Conservation (phyloP, 2,113 vertebrate genomes). For the Psittacus erithacus region DNA sequence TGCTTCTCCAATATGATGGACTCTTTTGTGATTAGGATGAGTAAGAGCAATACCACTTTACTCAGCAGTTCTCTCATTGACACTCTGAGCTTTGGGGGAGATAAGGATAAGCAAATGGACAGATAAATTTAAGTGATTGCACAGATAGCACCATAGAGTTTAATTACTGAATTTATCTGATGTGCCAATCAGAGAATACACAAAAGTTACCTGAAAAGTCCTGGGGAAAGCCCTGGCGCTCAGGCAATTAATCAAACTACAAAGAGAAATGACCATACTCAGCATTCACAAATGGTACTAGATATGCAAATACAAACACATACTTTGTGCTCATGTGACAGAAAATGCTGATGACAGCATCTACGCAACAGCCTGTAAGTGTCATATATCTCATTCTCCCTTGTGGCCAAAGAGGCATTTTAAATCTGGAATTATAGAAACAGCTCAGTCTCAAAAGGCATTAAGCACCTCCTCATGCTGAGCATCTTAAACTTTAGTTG, state of each 20-base stretch:
- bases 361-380: not conserved
- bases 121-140: not conserved
- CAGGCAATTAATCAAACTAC: not conserved
- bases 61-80: not conserved
- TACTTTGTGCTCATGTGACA: not conserved
- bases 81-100: not conserved
- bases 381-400: rapidly evolving
- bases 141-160: not conserved
- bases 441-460: not conserved
- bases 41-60: not conserved
- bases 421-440: not conserved
- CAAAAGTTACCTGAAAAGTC: not conserved
- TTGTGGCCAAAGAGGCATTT: not conserved
- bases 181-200: not conserved
- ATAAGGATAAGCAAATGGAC: not conserved
- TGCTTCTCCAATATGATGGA: not conserved
- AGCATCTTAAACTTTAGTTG: not conserved
- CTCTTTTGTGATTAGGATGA: not conserved
- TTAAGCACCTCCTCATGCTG: not conserved
- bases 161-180: not conserved
- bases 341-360: not conserved
- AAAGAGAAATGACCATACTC: not conserved
- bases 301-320: not conserved
- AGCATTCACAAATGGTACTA: not conserved
- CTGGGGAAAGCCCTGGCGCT: not conserved